phyloP scores from a whole-genome alignment of 1,140 invertebrate genomes.

The Musca domestica region DNA sequence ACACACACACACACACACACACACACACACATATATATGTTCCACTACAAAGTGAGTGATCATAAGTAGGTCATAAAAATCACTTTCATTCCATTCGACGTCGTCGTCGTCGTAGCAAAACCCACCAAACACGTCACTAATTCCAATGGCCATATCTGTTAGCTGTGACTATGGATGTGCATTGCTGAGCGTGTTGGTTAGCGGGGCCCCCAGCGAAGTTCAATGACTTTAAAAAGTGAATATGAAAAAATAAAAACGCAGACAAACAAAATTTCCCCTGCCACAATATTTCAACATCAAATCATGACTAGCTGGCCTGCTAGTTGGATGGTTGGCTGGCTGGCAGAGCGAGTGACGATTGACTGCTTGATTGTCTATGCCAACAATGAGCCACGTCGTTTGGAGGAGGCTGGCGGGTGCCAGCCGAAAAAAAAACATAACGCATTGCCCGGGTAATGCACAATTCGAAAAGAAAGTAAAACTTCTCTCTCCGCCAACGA shows the following conservation, averaged over 20 bases:
- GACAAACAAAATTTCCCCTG: constrained; percentile 6
- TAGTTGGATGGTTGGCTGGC: no score
- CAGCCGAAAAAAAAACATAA: no score
- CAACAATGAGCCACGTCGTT: no score
- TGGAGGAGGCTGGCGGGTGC: no score
- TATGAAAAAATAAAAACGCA: not conserved
- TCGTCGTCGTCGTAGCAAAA: not conserved
- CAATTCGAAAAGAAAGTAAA: constrained; percentile 14
- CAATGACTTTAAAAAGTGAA: not conserved
- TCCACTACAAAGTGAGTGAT: not conserved
- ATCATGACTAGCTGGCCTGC: not conserved
- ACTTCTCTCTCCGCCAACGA: not conserved
- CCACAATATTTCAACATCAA: constrained; percentile 14
- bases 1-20: no score
- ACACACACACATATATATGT: no score
- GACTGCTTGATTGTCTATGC: no score
- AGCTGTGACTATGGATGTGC: no score
- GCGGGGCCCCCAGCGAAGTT: not conserved
- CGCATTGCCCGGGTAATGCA: not conserved
- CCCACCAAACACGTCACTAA: not conserved
- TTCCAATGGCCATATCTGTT: no score
- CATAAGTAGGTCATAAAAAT: constrained; percentile 10
- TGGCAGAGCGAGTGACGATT: no score
- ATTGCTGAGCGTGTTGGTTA: not conserved
- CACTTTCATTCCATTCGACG: constrained; percentile 13